Evolutionary conservation across 2,113 vertebrate genomes (phyloP).

Genomic region (Antechinus flavipes): DNA sequence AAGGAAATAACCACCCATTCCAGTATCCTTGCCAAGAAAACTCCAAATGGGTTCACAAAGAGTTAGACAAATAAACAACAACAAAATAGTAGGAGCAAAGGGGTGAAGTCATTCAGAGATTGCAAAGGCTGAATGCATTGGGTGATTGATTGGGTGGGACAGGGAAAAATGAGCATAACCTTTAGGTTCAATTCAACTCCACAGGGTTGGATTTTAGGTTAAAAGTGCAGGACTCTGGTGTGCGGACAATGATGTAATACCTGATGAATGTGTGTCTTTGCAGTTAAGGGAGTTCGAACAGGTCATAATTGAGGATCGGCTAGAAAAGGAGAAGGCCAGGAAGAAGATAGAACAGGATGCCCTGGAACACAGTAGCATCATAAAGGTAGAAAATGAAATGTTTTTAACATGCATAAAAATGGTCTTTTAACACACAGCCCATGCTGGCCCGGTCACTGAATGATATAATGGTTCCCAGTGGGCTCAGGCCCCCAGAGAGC

Average conservation of each 20-base stretch:
- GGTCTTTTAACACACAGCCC: not conserved
- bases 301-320: conserved; percentile 87
- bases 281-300: conserved; percentile 85
- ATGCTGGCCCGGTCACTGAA: not conserved
- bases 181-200: not conserved
- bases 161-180: not conserved
- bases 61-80: not conserved
- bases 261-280: conserved; percentile 46
- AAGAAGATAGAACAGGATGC: conserved; percentile 82
- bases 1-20: not conserved
- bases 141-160: not conserved
- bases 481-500: not conserved
- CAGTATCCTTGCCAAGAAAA: not conserved
- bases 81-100: not conserved
- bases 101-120: not conserved
- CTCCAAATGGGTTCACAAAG: not conserved
- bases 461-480: not conserved
- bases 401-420: not conserved
- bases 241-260: not conserved
- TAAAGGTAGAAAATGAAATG: conserved; percentile 82
- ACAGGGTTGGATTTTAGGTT: not conserved
- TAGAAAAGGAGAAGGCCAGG: conserved; percentile 82
- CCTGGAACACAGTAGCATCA: conserved; percentile 80
- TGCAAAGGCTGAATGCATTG: not conserved
- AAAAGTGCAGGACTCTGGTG: not conserved